Conservation (phyloP, 92 coral and sea anemone genomes). For the Meandrina meandrites region DNA sequence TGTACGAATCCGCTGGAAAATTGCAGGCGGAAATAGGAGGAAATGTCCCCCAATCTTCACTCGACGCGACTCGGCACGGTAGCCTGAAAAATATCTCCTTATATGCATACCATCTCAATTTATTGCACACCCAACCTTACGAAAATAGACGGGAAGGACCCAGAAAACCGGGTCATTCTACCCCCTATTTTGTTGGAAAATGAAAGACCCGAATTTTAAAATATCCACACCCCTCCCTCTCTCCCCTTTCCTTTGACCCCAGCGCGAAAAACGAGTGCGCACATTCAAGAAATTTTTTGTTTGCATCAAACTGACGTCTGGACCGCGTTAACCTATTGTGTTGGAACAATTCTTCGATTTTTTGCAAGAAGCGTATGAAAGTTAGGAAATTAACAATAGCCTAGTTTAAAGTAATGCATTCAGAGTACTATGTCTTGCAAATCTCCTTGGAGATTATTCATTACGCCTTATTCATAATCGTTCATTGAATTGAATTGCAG, state of each 20-base stretch:
- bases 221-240: not conserved
- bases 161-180: not conserved
- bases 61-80: not conserved
- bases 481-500: too few species aligned
- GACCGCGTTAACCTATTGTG: not conserved
- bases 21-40: not conserved
- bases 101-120: not conserved
- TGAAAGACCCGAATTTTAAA: too few species aligned
- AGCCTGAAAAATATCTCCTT: too few species aligned
- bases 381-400: too few species aligned
- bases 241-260: not conserved
- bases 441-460: not conserved
- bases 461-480: too few species aligned
- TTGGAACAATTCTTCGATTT: not conserved
- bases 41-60: not conserved
- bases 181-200: not conserved
- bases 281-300: too few species aligned
- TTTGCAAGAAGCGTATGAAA: too few species aligned
- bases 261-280: too few species aligned
- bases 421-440: too few species aligned
- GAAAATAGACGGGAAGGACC: too few species aligned
- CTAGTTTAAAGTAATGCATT: too few species aligned
- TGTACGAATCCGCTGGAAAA: constrained; percentile 7
- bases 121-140: not conserved
- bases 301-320: not conserved